Conservation (phyloP, 1,140 invertebrate species). For the Aphelenchoides fujianensis region DNA sequence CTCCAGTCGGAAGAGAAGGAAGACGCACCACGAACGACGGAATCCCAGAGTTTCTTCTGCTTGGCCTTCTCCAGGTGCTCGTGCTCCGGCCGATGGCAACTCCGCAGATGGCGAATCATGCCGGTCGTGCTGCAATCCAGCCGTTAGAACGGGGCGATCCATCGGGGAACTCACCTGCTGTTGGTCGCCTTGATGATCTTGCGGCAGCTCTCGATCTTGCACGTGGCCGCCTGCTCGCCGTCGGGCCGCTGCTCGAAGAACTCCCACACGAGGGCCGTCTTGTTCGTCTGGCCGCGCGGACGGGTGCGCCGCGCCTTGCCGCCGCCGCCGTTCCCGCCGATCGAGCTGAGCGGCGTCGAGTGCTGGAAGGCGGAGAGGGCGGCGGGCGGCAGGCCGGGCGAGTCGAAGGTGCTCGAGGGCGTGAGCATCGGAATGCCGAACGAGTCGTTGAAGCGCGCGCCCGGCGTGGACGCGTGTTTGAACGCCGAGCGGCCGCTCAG, state of each 20-base stretch:
- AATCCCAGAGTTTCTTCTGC: too few species aligned
- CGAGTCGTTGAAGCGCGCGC: not conserved
- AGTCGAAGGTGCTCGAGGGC: not conserved
- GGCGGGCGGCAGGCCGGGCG: not conserved
- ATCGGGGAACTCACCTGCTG: constrained; percentile 1
- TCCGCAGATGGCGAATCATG: constrained; percentile 11
- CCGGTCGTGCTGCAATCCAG: constrained; percentile 7
- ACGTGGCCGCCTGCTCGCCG: constrained; percentile 3
- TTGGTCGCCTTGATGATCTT: constrained; percentile 13
- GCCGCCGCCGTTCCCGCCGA: not conserved
- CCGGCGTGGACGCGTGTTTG: not conserved
- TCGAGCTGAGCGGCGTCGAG: not conserved
- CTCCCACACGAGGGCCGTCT: not conserved
- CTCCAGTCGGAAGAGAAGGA: too few species aligned
- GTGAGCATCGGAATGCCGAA: too few species aligned
- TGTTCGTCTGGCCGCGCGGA: not conserved
- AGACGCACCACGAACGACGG: too few species aligned
- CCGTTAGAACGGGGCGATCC: too few species aligned
- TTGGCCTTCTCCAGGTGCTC: not conserved
- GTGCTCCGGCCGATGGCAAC: not conserved
- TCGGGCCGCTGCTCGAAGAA: not conserved
- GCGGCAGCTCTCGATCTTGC: not conserved
- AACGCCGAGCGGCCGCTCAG: not conserved
- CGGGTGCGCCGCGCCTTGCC: not conserved
- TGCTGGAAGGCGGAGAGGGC: not conserved